Evolutionary conservation across 2,888 invertebrate species (phyloP), one percentile per base, ranked within the genome.

Genomic region (Noctua fimbriata): DNA sequence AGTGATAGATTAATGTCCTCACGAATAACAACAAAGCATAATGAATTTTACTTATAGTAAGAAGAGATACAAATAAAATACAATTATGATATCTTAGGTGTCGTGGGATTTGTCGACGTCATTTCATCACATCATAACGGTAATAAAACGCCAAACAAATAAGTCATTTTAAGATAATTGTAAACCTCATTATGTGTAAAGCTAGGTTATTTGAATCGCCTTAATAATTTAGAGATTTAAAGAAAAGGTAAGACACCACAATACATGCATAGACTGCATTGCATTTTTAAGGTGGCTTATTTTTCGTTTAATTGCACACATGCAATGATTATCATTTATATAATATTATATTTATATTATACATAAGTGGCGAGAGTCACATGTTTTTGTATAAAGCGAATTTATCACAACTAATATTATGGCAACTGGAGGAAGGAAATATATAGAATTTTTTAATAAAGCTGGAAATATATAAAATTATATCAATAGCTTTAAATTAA

Each of bases 241-340:
- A 87, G 58, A 92, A 92, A 88, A 82, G 44, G 21, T 93, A 93
- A 93, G 92, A 95, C 95, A 95, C 94, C 95, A 94, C 67, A 67
- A 67, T 44, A 67, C 84, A 90, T 95, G 95, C 94, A 94, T 93
- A 95, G 96, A 96, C 95, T 96, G 96, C 93, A 92, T 94, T 93
- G 96, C 96, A 96, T 96, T 96, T 96, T 93, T 91, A 93, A 92
- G 95, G 95, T 95, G 95, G 93, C 93, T 93, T 88, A 85, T 92
- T 93, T 93, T 72, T 91, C 87, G 81, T 92, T 90, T 90, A 92
- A 90, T 91, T 92, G 93, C 92, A 91, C 89, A 86, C 89, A 89
- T 94, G 93, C 93, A 93, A 93, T 84, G 12, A 72, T 92, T 90
- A 92, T 87, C 91, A 91, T 92, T 90, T 91, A 90, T 89, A 89